Evolutionary conservation across 2,888 invertebrate species (phyloP).

Genomic region (Cetonia aurata): DNA sequence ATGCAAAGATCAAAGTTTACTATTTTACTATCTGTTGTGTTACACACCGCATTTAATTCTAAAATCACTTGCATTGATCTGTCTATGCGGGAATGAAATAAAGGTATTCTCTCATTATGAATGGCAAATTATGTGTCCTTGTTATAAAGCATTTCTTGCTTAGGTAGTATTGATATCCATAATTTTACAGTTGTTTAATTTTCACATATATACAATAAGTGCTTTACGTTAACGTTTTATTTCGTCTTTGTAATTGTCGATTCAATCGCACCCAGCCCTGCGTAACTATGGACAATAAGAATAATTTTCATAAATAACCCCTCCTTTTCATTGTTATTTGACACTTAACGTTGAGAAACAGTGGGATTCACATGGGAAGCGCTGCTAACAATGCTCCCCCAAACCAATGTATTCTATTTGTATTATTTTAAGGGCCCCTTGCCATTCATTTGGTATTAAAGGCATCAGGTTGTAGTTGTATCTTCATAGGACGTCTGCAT

Average conservation of each 20-base stretch:
- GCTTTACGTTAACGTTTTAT: not conserved
- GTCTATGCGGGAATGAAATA: too few species aligned
- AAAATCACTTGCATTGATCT: too few species aligned
- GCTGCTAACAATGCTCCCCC: conserved; percentile 45
- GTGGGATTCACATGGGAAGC: conserved; percentile 49
- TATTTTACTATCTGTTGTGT: too few species aligned
- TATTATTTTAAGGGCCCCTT: conserved; percentile 44
- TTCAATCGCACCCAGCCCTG: conserved; percentile 42
- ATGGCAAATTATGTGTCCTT: too few species aligned
- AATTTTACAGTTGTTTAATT: too few species aligned
- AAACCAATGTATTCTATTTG: conserved; percentile 42
- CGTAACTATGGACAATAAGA: conserved; percentile 48
- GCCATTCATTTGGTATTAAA: conserved; percentile 47
- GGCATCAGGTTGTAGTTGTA: conserved; percentile 18
- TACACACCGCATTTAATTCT: too few species aligned
- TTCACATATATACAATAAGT: conserved; percentile 18
- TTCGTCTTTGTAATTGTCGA: conserved; percentile 40
- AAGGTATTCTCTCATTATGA: too few species aligned
- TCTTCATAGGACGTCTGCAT: conserved; percentile 6
- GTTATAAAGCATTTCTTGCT: too few species aligned
- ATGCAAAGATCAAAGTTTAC: too few species aligned
- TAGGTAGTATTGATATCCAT: too few species aligned
- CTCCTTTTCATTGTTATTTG: conserved; percentile 52
- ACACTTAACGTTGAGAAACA: conserved; percentile 49
- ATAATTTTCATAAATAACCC: conserved; percentile 52